Percentiles rank a stretch among this genome's conserved stretches.
Conservation (phyloP, 2,113 vertebrate genomes). For the Ptilonorhynchus violaceus region DNA sequence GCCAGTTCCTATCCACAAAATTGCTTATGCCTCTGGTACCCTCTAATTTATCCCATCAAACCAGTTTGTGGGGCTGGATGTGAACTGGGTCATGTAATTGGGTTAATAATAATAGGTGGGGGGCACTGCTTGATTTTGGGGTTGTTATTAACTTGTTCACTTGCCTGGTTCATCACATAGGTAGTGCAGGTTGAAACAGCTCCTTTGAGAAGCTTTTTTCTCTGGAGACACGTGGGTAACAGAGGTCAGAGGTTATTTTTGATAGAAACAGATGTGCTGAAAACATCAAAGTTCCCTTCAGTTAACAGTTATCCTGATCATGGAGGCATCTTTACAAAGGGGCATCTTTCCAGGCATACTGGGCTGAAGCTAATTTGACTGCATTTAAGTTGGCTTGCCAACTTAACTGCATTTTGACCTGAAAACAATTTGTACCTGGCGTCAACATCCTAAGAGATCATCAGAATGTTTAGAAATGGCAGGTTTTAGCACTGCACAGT, state of each 20-base stretch:
- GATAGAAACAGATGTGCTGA: not conserved
- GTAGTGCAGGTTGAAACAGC: not conserved
- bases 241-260: not conserved
- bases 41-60: constrained; percentile 22
- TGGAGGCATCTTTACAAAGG: not conserved
- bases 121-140: not conserved
- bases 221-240: rapidly evolving
- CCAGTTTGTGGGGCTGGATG: not conserved
- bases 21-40: not conserved
- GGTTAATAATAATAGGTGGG: not conserved
- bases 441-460: not conserved
- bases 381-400: not conserved
- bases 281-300: not conserved
- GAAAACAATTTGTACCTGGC: not conserved
- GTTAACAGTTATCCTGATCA: not conserved
- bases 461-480: not conserved
- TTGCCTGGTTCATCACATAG: not conserved
- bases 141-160: not conserved
- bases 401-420: not conserved
- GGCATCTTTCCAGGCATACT: not conserved
- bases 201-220: not conserved
- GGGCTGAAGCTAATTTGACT: not conserved
- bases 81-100: not conserved
- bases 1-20: not conserved
- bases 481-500: not conserved